phyloP scores from a whole-genome alignment of 1,140 invertebrate genomes.

The Popillia japonica region DNA sequence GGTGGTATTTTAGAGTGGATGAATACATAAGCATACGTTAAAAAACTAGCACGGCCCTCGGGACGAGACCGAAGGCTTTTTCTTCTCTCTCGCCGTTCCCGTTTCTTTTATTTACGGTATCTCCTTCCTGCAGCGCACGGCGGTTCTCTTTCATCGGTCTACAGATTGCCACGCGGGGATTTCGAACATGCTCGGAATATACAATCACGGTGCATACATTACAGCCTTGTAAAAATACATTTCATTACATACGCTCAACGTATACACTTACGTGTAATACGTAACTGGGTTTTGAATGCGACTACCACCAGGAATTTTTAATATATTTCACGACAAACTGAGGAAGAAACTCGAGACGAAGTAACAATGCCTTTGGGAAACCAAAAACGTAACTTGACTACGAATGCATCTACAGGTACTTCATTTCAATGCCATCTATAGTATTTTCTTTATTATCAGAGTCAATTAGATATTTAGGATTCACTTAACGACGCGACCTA shows the following conservation, averaged over 20 bases:
- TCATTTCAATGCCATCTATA: neutral
- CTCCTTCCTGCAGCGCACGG: neutral
- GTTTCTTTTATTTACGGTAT: neutral
- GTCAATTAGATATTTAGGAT: no score
- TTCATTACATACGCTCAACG: constrained; percentile 32
- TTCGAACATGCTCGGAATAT: constrained; percentile 37
- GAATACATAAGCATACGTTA: neutral
- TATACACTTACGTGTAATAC: constrained; percentile 34
- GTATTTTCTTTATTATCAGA: no score
- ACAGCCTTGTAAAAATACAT: constrained; percentile 37
- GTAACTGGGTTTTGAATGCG: constrained; percentile 31
- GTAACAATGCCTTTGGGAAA: neutral
- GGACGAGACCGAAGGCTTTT: neutral
- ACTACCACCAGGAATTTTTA: constrained; percentile 20
- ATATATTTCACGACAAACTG: constrained; percentile 22
- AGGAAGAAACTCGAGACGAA: neutral
- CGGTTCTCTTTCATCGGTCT: constrained; percentile 33
- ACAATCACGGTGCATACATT: constrained; percentile 35
- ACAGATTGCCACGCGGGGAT: constrained; percentile 40
- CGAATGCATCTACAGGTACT: constrained; percentile 9
- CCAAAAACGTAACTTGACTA: constrained; percentile 10
- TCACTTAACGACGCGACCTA: no score
- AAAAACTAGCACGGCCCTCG: neutral
- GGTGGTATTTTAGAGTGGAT: no score
- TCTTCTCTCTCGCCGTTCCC: neutral